A percentile compares a stretch with the other conserved stretches of the same genome.
phyloP scores from a whole-genome alignment of 64 coral and sea anemone species.

The Porites lutea region DNA sequence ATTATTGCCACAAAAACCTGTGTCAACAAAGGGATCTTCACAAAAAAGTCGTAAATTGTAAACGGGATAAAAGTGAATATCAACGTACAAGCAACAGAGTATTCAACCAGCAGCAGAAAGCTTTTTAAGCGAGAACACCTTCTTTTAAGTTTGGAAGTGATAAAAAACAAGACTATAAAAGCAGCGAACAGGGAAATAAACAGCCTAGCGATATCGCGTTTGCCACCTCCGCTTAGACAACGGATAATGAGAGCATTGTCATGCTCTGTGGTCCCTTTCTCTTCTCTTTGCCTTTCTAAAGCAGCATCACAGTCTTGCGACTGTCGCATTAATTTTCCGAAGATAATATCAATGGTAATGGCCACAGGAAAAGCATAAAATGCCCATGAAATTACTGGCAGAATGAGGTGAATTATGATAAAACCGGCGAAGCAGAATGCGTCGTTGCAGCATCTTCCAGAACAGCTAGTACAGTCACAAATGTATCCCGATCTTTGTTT shows the following conservation, averaged over 20 bases:
- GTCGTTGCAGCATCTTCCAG: slow-evolving; percentile 25
- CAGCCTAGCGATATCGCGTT: not conserved
- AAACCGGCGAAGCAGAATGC: not conserved
- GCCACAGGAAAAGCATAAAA: slow-evolving; percentile 50
- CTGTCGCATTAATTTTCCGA: slow-evolving; percentile 46
- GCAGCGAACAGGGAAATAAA: not conserved
- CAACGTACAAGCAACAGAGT: slow-evolving; percentile 40
- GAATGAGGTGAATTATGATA: slow-evolving; percentile 25
- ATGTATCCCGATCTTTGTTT: slow-evolving; percentile 21
- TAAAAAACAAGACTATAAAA: not conserved
- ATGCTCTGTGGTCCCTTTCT: not conserved
- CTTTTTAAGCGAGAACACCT: not conserved
- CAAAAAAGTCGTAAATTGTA: slow-evolving; percentile 65
- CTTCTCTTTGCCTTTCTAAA: not conserved
- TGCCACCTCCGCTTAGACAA: not conserved
- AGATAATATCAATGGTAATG: slow-evolving; percentile 48
- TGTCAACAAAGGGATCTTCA: slow-evolving; percentile 56
- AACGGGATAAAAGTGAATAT: slow-evolving; percentile 63
- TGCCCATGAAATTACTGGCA: slow-evolving; percentile 14
- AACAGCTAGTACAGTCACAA: slow-evolving; percentile 46
- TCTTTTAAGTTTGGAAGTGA: too few relatives aligned
- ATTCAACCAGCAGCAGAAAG: not conserved
- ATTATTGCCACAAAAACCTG: slow-evolving; percentile 37
- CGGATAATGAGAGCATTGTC: not conserved
- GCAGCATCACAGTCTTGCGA: slow-evolving; percentile 20